These are phyloP conservation scores for Drosophila conformis DNA, from an alignment of 2,888 invertebrate species.

Conservation along the genomic window DNA sequence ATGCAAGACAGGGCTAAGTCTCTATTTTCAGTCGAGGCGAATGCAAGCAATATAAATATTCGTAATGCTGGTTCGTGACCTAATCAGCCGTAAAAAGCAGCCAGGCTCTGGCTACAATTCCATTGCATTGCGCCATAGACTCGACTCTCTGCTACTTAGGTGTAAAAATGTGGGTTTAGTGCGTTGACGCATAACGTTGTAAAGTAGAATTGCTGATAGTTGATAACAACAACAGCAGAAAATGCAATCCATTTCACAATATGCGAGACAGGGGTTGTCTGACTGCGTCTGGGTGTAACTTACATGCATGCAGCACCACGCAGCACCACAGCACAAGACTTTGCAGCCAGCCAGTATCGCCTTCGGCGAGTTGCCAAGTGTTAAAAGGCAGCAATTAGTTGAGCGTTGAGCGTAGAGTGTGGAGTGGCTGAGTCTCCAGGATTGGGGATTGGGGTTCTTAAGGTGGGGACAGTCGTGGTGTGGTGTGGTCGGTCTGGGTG, in stretches of 20 bases:
- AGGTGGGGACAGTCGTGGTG: background rate
- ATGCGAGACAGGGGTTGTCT: constrained; percentile 27
- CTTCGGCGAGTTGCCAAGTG: constrained; percentile 54
- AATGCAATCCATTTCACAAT: constrained; percentile 61
- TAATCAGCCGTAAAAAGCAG: constrained; percentile 73
- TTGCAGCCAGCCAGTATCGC: constrained; percentile 15
- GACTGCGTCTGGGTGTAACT: constrained; percentile 53
- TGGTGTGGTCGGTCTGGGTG: constrained; percentile 15
- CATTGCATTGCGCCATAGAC: constrained; percentile 15
- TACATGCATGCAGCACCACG: constrained; percentile 32
- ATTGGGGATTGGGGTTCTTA: constrained; percentile 21
- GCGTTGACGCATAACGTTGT: constrained; percentile 73
- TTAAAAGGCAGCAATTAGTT: constrained; percentile 73
- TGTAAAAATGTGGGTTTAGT: constrained; percentile 81
- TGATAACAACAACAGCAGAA: constrained; percentile 57
- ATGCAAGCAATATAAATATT: constrained; percentile 20
- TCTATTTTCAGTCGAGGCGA: constrained; percentile 1
- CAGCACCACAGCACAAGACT: constrained; percentile 3
- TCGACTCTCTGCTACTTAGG: constrained; percentile 59
- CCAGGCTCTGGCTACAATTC: constrained; percentile 21
- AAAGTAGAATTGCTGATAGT: constrained; percentile 58
- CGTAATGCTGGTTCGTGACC: constrained; percentile 30
- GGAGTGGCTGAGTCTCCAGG: background rate
- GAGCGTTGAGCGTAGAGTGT: constrained; percentile 26
- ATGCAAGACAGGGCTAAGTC: constrained; percentile 14